Percentiles rank a stretch among this genome's conserved stretches.
Conservation (phyloP, 2,113 vertebrate genomes). For the Hoplias malabaricus region DNA sequence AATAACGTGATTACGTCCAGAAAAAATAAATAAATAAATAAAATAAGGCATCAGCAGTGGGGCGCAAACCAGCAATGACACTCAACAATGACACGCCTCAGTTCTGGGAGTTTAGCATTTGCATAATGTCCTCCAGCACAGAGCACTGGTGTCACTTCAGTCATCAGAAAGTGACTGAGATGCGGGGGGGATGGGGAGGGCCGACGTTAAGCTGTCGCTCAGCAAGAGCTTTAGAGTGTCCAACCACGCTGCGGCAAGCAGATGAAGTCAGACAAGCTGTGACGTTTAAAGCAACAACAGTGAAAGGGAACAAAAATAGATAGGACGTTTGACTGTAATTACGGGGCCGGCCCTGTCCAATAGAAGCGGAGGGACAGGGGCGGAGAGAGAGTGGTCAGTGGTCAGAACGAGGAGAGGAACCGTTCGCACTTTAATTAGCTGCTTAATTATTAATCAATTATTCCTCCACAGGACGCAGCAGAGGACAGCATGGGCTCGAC, state of each 20-base stretch:
- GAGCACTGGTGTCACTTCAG: slow-evolving; percentile 59
- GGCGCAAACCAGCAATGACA: slow-evolving; percentile 23
- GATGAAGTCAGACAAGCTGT: slow-evolving; percentile 22
- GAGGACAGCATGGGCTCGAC: background rate
- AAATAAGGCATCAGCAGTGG: slow-evolving; percentile 1
- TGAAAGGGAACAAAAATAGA: background rate
- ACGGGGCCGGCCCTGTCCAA: background rate
- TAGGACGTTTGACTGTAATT: slow-evolving; percentile 4
- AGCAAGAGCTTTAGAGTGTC: slow-evolving; percentile 43
- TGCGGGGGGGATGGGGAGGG: background rate
- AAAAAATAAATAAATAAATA: too few species aligned
- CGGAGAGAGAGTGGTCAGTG: background rate
- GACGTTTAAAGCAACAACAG: slow-evolving; percentile 14
- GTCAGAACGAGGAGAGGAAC: background rate
- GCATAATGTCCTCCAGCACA: slow-evolving; percentile 67
- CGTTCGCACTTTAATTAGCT: slow-evolving; percentile 22
- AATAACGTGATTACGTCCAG: slow-evolving; percentile 60
- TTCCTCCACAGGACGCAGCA: background rate
- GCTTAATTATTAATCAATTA: slow-evolving; percentile 22
- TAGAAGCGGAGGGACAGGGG: background rate
- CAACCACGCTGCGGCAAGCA: slow-evolving; percentile 39
- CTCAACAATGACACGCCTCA: slow-evolving; percentile 38
- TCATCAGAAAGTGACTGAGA: slow-evolving; percentile 61
- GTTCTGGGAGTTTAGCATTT: slow-evolving; percentile 55
- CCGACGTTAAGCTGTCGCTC: slow-evolving; percentile 45